These are phyloP conservation scores for Pediacus dermestoides DNA, from an alignment of 2,888 invertebrate species.

Conservation along the genomic window DNA sequence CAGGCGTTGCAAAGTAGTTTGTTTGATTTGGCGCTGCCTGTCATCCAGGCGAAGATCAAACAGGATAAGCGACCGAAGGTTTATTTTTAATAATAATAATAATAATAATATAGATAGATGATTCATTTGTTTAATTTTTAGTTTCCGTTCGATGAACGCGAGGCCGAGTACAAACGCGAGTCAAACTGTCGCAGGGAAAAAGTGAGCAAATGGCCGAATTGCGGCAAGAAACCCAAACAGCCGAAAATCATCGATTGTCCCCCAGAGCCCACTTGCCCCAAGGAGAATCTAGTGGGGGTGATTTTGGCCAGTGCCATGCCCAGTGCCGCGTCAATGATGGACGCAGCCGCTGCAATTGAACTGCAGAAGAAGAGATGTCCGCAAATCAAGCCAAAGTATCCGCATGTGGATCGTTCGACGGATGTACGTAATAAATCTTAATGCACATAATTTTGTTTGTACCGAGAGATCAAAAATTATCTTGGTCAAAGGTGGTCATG, in stretches of 20 bases:
- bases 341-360: not conserved
- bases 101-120: no score
- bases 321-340: slow-evolving; percentile 4
- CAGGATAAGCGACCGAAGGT: no score
- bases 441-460: no score
- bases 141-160: slow-evolving; percentile 15
- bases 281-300: no score
- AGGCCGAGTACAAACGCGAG: slow-evolving; percentile 15
- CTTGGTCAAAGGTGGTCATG: no score
- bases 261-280: not conserved
- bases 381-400: slow-evolving; percentile 10
- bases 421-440: slow-evolving; percentile 15
- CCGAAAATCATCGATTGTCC: not conserved
- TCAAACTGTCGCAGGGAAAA: slow-evolving; percentile 8
- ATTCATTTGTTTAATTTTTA: slow-evolving; percentile 14
- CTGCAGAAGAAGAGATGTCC: slow-evolving; percentile 6
- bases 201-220: not conserved
- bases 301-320: not conserved
- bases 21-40: not conserved
- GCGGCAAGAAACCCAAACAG: not conserved
- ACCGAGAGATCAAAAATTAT: no score
- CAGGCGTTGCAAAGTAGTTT: not conserved
- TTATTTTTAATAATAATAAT: no score
- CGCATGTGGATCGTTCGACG: slow-evolving; percentile 11
- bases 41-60: not conserved